Evolutionary conservation across 2,113 vertebrate species (phyloP).

Genomic region (Pterocles orientalis): DNA sequence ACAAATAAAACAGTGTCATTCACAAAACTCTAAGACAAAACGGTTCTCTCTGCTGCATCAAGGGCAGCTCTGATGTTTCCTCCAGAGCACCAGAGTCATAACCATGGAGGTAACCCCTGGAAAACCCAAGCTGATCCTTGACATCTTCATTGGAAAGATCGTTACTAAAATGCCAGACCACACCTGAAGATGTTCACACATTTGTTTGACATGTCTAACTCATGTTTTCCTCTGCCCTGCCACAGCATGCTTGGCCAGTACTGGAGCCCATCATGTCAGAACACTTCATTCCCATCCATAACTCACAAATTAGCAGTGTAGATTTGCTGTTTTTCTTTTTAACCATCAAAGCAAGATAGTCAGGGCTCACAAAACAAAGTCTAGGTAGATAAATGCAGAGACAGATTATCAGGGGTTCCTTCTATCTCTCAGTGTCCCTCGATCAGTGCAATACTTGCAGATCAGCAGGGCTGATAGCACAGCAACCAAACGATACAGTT

Average conservation of each 20-base stretch:
- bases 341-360: not conserved
- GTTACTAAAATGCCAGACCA: not conserved
- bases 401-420: not conserved
- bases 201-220: not conserved
- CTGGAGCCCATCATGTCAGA: not conserved
- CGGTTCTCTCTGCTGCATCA: not conserved
- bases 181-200: not conserved
- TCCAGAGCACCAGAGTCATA: not conserved
- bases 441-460: not conserved
- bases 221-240: not conserved
- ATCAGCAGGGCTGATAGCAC: not conserved
- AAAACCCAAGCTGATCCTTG: not conserved
- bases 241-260: not conserved
- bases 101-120: not conserved
- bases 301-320: not conserved
- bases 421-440: not conserved
- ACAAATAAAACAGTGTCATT: not conserved
- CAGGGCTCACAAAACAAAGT: not conserved
- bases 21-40: not conserved
- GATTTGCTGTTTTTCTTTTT: not conserved
- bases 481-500: not conserved
- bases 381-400: not conserved
- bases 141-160: not conserved
- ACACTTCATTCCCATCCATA: not conserved
- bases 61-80: not conserved